Conservation (phyloP, 2,888 invertebrate species). For the Gnatocerus cornutus region DNA sequence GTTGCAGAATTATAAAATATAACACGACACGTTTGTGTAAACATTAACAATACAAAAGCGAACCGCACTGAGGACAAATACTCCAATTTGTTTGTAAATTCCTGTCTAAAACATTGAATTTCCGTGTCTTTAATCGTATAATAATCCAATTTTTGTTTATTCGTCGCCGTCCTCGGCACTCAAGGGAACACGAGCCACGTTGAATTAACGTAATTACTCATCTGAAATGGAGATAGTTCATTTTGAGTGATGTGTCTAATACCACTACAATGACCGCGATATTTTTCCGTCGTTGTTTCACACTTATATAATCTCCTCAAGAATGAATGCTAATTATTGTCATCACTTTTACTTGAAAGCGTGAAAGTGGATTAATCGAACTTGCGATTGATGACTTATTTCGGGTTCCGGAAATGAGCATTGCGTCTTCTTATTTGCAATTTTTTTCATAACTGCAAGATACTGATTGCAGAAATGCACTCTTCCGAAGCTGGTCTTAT, state of each 20-base stretch:
- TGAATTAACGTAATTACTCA: too few relatives aligned
- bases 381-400: too few relatives aligned
- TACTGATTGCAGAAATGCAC: too few relatives aligned
- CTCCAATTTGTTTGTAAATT: not conserved
- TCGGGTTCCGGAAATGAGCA: too few relatives aligned
- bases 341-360: constrained; percentile 42
- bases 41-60: not conserved
- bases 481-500: too few relatives aligned
- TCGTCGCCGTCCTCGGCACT: too few relatives aligned
- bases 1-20: constrained; percentile 30
- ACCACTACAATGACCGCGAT: not conserved
- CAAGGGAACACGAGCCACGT: too few relatives aligned
- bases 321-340: constrained; percentile 39
- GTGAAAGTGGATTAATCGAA: constrained; percentile 32
- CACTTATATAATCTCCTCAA: constrained; percentile 27
- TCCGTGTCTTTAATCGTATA: not conserved
- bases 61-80: constrained; percentile 4
- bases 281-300: not conserved
- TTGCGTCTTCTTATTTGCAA: too few relatives aligned
- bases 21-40: constrained; percentile 20
- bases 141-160: constrained; percentile 4
- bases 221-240: too few relatives aligned
- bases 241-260: too few relatives aligned
- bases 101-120: too few relatives aligned
- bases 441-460: too few relatives aligned